Percentiles rank a stretch among this genome's conserved stretches.
Evolutionary conservation across 2,797 vertebrate species (phyloP).

Genomic region (Anisognathus igniventris): DNA sequence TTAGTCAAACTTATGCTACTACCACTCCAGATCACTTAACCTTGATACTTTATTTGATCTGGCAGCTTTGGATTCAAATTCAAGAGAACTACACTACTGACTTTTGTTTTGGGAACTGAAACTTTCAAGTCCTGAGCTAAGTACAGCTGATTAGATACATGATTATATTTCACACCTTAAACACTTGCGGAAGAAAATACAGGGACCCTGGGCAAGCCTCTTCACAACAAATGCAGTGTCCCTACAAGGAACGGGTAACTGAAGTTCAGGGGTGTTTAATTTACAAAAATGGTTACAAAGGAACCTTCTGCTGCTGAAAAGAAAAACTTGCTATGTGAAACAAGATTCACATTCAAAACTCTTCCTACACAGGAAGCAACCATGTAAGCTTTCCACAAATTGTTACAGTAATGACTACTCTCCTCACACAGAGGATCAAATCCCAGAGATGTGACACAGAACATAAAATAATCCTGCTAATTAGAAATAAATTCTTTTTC

Average conservation of each 20-base stretch:
- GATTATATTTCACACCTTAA: background rate
- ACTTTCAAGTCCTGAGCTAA: background rate
- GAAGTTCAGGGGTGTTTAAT: rapidly evolving
- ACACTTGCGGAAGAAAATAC: background rate
- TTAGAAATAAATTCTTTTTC: background rate
- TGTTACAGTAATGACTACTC: background rate
- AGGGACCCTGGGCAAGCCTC: background rate
- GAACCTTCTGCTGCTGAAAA: background rate
- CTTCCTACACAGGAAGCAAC: background rate
- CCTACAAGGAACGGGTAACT: background rate
- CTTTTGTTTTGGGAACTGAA: background rate
- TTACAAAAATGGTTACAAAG: background rate
- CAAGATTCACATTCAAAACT: background rate
- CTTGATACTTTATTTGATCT: background rate
- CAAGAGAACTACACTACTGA: background rate
- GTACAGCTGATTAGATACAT: background rate
- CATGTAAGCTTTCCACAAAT: background rate
- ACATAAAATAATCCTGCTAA: background rate
- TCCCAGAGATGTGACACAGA: background rate
- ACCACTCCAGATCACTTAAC: background rate
- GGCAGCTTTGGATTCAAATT: background rate
- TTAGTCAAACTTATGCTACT: background rate
- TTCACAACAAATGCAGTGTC: background rate
- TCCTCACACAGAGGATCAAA: background rate
- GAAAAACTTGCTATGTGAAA: background rate